These are phyloP conservation scores for Rhagologus leucostigma DNA, from an alignment of 2,113 vertebrate genomes.

Conservation along the genomic window DNA sequence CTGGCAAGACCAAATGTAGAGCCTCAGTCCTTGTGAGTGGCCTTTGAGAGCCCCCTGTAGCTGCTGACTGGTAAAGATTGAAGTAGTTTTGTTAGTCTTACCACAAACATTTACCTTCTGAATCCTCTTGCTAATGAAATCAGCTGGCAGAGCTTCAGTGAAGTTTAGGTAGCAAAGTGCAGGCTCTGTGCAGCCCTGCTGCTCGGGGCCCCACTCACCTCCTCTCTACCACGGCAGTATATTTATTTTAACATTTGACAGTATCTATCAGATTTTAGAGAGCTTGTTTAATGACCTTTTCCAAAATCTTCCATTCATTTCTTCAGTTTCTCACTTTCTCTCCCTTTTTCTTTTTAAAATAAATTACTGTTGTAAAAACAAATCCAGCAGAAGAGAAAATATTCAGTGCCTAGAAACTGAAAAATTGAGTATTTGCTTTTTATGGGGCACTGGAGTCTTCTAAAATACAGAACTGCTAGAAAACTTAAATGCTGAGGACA, in stretches of 20 bases:
- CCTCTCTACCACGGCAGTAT: not conserved
- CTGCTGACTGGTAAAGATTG: not conserved
- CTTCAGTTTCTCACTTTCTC: conserved; percentile 66
- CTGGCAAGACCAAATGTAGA: not conserved
- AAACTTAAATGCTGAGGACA: conserved; percentile 77
- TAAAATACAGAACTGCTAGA: conserved; percentile 82
- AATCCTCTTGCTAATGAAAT: conserved; percentile 7
- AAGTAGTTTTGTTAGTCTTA: conserved; percentile 13
- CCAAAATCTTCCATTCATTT: conserved; percentile 62
- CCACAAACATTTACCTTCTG: conserved; percentile 23
- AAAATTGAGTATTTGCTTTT: conserved; percentile 82
- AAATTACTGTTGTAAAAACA: conserved; percentile 86
- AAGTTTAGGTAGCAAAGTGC: not conserved
- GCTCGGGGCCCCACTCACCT: not conserved
- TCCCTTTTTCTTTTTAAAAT: conserved; percentile 76
- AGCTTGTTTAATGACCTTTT: conserved; percentile 52
- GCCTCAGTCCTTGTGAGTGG: not conserved
- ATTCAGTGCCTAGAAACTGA: conserved; percentile 75
- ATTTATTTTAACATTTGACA: conserved; percentile 45
- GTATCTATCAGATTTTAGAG: conserved; percentile 59
- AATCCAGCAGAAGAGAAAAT: conserved; percentile 80
- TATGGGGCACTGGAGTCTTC: conserved; percentile 83
- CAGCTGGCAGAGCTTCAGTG: conserved; percentile 8
- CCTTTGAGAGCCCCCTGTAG: conserved; percentile 27
- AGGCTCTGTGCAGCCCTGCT: not conserved